A percentile compares a stretch with the other conserved stretches of the same genome.
Evolutionary conservation across 2,888 invertebrate species (phyloP).

Genomic region (Phaedon cochleariae): DNA sequence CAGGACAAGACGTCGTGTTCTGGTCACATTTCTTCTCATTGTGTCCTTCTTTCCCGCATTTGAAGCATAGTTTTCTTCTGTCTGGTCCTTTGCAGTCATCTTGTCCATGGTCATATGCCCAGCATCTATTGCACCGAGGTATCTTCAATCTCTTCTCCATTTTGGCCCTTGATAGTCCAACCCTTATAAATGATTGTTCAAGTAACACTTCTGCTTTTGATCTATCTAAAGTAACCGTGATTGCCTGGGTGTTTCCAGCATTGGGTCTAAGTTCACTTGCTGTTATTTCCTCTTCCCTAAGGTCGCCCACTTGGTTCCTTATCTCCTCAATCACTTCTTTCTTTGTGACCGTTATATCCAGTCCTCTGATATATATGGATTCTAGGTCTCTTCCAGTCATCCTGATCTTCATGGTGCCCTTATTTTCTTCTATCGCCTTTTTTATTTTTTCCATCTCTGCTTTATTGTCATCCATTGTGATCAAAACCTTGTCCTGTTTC

Average conservation of each 20-base stretch:
- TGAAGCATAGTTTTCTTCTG: constrained; percentile 15
- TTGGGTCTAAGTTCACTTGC: not conserved
- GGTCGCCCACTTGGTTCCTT: not conserved
- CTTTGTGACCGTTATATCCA: constrained; percentile 1
- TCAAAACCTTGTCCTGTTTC: not conserved
- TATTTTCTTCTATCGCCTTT: not conserved
- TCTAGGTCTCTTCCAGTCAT: not conserved
- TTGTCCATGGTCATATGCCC: constrained; percentile 13
- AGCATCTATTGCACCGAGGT: constrained; percentile 10
- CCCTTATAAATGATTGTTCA: not conserved
- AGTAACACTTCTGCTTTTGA: not conserved
- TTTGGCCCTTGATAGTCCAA: constrained; percentile 7
- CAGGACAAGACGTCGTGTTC: not conserved
- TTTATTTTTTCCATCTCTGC: not conserved
- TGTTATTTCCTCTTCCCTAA: not conserved
- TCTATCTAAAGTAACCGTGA: not conserved
- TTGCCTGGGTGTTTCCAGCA: not conserved
- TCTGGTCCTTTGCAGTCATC: constrained; percentile 4
- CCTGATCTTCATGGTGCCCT: not conserved
- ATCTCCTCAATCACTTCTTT: not conserved
- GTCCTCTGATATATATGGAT: constrained; percentile 6
- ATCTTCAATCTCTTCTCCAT: constrained; percentile 4
- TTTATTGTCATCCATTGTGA: not conserved
- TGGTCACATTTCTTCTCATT: not conserved
- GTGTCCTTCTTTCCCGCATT: constrained; percentile 15